phyloP scores from a whole-genome alignment of 2,797 vertebrate species.

The Gymnoscopelus microlampas region DNA sequence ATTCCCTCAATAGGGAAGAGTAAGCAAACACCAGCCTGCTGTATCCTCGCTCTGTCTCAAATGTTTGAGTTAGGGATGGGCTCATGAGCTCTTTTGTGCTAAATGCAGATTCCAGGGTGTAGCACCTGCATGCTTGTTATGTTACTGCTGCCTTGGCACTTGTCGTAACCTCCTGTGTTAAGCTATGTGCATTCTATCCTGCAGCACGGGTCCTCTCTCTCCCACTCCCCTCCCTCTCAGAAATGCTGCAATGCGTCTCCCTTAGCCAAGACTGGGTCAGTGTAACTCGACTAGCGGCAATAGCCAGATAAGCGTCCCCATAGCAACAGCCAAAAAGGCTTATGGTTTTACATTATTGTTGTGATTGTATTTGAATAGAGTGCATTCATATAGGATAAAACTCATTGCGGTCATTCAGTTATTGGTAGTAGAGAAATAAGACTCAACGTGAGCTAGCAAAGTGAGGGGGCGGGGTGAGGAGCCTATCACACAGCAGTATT shows the following conservation, averaged over 20 bases:
- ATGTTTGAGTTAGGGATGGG: slow-evolving; percentile 12
- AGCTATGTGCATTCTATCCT: slow-evolving; percentile 59
- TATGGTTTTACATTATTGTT: slow-evolving; percentile 51
- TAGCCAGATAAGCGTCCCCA: slow-evolving; percentile 69
- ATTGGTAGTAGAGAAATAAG: slow-evolving; percentile 1
- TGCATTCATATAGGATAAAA: slow-evolving; percentile 37
- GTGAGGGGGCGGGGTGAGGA: slow-evolving; percentile 12
- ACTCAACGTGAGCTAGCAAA: neutral
- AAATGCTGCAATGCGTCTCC: slow-evolving; percentile 90
- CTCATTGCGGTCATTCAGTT: neutral
- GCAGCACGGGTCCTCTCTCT: slow-evolving; percentile 45
- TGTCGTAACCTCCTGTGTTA: slow-evolving; percentile 45
- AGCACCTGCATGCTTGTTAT: slow-evolving; percentile 35
- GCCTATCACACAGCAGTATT: slow-evolving; percentile 6
- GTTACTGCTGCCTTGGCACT: slow-evolving; percentile 38
- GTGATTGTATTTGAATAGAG: slow-evolving; percentile 45
- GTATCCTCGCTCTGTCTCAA: slow-evolving; percentile 23
- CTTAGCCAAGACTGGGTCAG: slow-evolving; percentile 82
- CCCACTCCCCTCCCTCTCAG: slow-evolving; percentile 61
- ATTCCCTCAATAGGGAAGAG: slow-evolving; percentile 31
- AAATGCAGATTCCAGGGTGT: slow-evolving; percentile 66
- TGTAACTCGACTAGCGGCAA: slow-evolving; percentile 75
- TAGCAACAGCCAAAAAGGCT: slow-evolving; percentile 78
- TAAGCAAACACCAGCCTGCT: slow-evolving; percentile 25
- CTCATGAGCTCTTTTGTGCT: slow-evolving; percentile 50